Evolutionary conservation across 2,113 vertebrate species (phyloP).

Genomic region (Lampris incognitus): DNA sequence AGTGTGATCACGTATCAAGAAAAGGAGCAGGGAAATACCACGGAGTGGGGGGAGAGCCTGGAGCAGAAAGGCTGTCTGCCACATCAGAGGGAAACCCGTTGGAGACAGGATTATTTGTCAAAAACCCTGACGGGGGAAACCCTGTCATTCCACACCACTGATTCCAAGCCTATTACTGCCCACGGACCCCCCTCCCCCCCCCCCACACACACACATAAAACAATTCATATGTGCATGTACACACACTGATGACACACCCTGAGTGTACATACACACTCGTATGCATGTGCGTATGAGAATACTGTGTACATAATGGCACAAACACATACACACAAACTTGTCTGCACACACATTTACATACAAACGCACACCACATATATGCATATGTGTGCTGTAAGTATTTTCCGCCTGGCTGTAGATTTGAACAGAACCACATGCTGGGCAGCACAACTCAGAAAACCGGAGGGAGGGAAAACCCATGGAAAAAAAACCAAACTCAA

Average conservation of each 20-base stretch:
- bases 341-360: constrained; percentile 13
- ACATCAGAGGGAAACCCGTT: constrained; percentile 63
- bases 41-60: constrained; percentile 18
- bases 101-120: constrained; percentile 61
- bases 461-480: constrained; percentile 31
- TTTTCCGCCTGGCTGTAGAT: background rate
- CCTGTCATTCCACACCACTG: constrained; percentile 70
- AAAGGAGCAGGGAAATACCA: background rate
- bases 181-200: constrained; percentile 34
- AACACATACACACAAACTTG: constrained; percentile 16
- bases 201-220: constrained; percentile 10
- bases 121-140: constrained; percentile 71
- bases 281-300: constrained; percentile 12
- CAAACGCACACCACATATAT: constrained; percentile 13
- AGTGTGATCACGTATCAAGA: background rate
- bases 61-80: background rate
- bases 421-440: constrained; percentile 30
- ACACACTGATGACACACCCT: constrained; percentile 3
- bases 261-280: background rate
- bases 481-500: constrained; percentile 34
- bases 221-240: background rate
- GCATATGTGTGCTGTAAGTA: background rate
- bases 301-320: constrained; percentile 17
- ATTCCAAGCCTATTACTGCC: constrained; percentile 60
- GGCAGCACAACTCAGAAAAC: constrained; percentile 16